Percentiles rank a stretch among this genome's conserved stretches.
Conservation (phyloP, 1,140 invertebrate genomes). For the Lepidotrigona ventralis region DNA sequence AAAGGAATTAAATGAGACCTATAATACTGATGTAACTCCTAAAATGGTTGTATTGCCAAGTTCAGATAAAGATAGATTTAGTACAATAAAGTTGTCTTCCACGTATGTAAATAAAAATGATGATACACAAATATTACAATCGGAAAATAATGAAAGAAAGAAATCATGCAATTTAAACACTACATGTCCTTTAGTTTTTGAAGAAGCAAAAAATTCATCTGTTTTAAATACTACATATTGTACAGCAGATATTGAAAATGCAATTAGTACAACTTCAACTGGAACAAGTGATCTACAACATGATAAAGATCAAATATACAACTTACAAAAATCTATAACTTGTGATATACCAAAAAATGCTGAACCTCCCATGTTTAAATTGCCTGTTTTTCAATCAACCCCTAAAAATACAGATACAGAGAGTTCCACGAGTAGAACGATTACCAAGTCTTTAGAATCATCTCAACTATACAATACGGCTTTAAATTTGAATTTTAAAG, state of each 20-base stretch:
- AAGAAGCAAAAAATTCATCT: neutral
- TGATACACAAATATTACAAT: slow-evolving; percentile 15
- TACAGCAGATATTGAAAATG: neutral
- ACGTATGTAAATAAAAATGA: slow-evolving; percentile 49
- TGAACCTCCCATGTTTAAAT: slow-evolving; percentile 12
- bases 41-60: neutral
- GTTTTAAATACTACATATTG: slow-evolving; percentile 13
- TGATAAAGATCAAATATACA: neutral
- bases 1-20: slow-evolving; percentile 44
- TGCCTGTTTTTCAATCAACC: slow-evolving; percentile 44
- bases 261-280: neutral
- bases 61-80: slow-evolving; percentile 19
- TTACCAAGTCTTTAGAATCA: slow-evolving; percentile 22
- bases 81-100: slow-evolving; percentile 53
- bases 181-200: slow-evolving; percentile 13
- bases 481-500: slow-evolving; percentile 33
- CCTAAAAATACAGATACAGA: slow-evolving; percentile 21
- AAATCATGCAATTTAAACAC: slow-evolving; percentile 13
- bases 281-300: neutral
- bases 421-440: slow-evolving; percentile 12
- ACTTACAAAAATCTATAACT: neutral
- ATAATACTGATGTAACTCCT: neutral
- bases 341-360: neutral
- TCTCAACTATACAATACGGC: neutral
- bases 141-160: neutral